Evolutionary conservation across 2,888 invertebrate genomes (phyloP).

Genomic region (Cerastis leucographa): DNA sequence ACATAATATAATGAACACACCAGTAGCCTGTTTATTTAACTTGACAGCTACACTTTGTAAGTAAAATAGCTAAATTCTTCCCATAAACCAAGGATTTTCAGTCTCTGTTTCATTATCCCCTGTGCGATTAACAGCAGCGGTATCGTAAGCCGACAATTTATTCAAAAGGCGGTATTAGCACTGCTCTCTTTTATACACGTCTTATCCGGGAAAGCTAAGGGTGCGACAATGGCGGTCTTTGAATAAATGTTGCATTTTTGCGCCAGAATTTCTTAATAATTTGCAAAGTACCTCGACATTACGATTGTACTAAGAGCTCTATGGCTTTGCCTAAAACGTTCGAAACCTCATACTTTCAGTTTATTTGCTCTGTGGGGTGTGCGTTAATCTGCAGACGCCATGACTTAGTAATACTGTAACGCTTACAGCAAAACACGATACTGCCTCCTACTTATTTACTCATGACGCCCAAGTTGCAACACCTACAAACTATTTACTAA

Average conservation of each 20-base stretch:
- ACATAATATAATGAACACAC: neutral
- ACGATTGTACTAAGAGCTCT: neutral
- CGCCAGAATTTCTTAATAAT: constrained; percentile 10
- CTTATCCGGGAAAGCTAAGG: constrained; percentile 2
- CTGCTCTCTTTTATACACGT: constrained; percentile 19
- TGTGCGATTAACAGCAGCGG: constrained; percentile 35
- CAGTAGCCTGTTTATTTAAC: neutral
- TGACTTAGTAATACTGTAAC: too few species aligned
- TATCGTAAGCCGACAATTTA: constrained; percentile 55
- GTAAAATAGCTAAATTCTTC: neutral
- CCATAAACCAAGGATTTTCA: neutral
- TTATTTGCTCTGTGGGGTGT: too few species aligned
- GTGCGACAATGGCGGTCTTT: neutral
- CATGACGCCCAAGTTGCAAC: too few species aligned
- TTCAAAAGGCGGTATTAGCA: constrained; percentile 34
- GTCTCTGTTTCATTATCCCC: constrained; percentile 43
- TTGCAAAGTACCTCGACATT: neutral
- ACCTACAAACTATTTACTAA: too few species aligned
- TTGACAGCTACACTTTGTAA: neutral
- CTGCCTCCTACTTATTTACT: too few species aligned
- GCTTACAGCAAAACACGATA: too few species aligned
- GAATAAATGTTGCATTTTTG: neutral
- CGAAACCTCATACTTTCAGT: too few species aligned
- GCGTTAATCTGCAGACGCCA: too few species aligned
- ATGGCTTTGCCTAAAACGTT: neutral